A percentile compares a stretch with the other conserved stretches of the same genome.
Conservation (phyloP, 2,888 invertebrate genomes). For the Papilio demoleus region DNA sequence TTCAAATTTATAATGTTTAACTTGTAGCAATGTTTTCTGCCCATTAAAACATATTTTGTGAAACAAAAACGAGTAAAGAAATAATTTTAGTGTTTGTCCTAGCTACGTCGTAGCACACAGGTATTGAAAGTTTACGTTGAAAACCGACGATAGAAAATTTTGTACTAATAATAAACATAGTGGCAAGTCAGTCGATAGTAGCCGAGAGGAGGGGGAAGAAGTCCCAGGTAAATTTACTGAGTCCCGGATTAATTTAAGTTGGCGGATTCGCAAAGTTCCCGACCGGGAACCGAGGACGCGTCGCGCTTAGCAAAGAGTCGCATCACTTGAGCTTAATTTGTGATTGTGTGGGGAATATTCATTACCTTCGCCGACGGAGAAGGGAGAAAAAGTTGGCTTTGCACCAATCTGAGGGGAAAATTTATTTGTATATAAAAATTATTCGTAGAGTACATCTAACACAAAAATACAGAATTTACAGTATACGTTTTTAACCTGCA, state of each 20-base stretch:
- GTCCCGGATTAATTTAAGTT: slow-evolving; percentile 25
- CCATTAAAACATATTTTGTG: no score
- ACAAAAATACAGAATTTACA: background rate
- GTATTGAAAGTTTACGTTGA: no score
- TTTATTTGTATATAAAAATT: background rate
- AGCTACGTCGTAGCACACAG: no score
- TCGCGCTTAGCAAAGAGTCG: slow-evolving; percentile 4
- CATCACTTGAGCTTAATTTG: slow-evolving; percentile 11
- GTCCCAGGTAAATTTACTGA: slow-evolving; percentile 3
- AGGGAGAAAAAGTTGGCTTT: background rate
- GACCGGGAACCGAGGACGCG: background rate
- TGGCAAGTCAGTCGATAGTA: background rate
- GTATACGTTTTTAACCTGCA: background rate
- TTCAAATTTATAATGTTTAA: no score
- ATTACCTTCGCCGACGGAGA: background rate
- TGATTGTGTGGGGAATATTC: slow-evolving; percentile 10
- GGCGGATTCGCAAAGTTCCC: slow-evolving; percentile 11
- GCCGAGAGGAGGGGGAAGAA: background rate
- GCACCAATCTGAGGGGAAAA: background rate
- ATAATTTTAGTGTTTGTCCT: no score
- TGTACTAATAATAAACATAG: no score
- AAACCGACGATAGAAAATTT: no score
- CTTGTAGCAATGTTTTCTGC: no score
- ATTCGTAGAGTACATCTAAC: background rate
- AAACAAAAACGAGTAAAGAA: no score